A percentile compares a stretch with the other conserved stretches of the same genome.
phyloP scores from a whole-genome alignment of 2,888 invertebrate species.

The Liodrosophila aerea region DNA sequence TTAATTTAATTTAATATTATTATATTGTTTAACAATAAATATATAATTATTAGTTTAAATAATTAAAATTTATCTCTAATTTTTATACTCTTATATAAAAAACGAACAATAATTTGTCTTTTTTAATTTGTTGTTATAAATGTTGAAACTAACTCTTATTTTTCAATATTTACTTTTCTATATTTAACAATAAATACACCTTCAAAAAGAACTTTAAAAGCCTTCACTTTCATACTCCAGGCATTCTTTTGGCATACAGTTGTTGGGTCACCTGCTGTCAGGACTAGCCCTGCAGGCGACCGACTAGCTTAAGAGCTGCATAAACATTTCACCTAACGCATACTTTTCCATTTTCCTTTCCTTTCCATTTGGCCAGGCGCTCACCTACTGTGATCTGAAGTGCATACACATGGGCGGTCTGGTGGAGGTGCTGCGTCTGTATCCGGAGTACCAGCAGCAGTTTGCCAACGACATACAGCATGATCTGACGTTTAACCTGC shows the following conservation, averaged over 20 bases:
- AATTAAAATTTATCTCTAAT: too few species aligned
- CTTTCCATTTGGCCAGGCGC: conserved; percentile 84
- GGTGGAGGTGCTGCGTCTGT: conserved; percentile 93
- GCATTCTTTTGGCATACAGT: background rate
- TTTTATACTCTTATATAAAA: too few species aligned
- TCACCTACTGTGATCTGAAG: conserved; percentile 98
- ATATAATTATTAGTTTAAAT: too few species aligned
- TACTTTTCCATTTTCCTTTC: conserved; percentile 2
- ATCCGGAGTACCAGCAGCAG: conserved; percentile 97
- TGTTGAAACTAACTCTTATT: too few species aligned
- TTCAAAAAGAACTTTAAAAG: too few species aligned
- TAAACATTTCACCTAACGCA: conserved; percentile 51
- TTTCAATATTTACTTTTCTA: too few species aligned
- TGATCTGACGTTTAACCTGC: conserved; percentile 95
- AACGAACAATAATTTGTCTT: background rate
- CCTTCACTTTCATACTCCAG: too few species aligned
- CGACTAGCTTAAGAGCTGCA: conserved; percentile 19
- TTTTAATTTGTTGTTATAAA: background rate
- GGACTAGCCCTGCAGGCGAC: conserved; percentile 3
- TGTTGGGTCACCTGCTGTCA: conserved; percentile 29
- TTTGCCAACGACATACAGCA: conserved; percentile 97
- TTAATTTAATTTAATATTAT: too few species aligned
- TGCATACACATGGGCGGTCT: conserved; percentile 95
- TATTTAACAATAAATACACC: too few species aligned
- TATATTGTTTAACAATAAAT: too few species aligned